Evolutionary conservation across 35 echinoderm and acorn worm species (phyloP).

Genomic region (Ophioderma brevispina): DNA sequence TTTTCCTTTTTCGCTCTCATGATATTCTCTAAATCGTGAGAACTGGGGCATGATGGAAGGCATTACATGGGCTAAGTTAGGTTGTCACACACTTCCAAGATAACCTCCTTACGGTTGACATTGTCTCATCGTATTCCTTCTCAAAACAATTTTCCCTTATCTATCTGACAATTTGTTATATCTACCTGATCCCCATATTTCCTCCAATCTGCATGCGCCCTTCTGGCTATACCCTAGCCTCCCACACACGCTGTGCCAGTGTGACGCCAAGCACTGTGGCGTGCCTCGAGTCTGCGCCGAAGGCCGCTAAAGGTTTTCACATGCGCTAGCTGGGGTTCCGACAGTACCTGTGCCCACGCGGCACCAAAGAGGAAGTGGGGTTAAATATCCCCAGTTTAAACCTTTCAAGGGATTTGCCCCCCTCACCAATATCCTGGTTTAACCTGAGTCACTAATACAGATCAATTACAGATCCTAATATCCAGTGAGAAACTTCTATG

Average conservation of each 20-base stretch:
- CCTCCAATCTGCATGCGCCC: background rate
- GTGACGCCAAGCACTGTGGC: background rate
- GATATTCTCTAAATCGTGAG: background rate
- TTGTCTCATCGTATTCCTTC: background rate
- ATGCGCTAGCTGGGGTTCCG: background rate
- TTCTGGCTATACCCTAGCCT: background rate
- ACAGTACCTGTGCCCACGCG: background rate
- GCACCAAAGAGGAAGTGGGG: background rate
- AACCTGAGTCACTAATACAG: background rate
- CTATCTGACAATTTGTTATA: constrained; percentile 3
- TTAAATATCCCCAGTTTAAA: background rate
- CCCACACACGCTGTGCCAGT: background rate
- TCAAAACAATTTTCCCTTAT: background rate
- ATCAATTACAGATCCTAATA: no score
- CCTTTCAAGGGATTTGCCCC: background rate
- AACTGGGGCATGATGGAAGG: background rate
- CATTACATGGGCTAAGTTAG: background rate
- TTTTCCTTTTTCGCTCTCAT: background rate
- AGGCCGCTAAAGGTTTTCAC: background rate
- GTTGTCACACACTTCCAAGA: background rate
- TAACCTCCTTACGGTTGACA: background rate
- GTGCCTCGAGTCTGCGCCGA: background rate
- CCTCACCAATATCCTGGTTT: background rate
- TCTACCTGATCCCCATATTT: constrained; percentile 6
- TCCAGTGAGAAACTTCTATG: no score